phyloP scores from a whole-genome alignment of 2,797 vertebrate genomes.

The Esox lucius region DNA sequence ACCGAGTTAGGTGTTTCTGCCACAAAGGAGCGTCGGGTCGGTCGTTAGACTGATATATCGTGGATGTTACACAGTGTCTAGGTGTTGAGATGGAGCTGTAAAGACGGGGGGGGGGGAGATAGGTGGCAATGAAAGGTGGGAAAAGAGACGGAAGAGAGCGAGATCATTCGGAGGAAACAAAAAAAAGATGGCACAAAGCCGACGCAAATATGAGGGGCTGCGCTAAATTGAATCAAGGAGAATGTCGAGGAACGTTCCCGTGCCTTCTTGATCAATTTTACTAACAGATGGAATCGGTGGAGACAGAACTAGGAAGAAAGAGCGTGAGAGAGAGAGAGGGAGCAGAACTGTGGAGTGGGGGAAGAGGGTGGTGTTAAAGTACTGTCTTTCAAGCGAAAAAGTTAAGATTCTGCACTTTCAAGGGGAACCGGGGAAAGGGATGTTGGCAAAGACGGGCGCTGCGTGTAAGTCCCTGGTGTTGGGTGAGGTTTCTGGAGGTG shows the following conservation, averaged over 20 bases:
- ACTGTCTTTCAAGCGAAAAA: conserved; percentile 55
- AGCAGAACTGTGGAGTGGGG: conserved; percentile 20
- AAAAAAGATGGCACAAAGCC: conserved; percentile 28
- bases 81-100: conserved; percentile 55
- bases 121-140: conserved; percentile 44
- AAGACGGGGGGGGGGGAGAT: conserved; percentile 28
- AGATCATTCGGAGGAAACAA: conserved; percentile 28
- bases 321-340: conserved; percentile 43
- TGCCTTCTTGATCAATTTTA: conserved; percentile 76
- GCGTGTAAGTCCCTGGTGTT: neutral
- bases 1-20: conserved; percentile 5
- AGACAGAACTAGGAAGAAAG: conserved; percentile 39
- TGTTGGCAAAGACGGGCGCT: neutral
- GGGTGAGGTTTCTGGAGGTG: conserved; percentile 25
- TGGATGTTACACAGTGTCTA: conserved; percentile 46
- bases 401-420: conserved; percentile 54
- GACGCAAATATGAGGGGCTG: conserved; percentile 39
- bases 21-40: conserved; percentile 45
- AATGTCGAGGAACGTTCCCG: conserved; percentile 62
- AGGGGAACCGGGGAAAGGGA: conserved; percentile 35
- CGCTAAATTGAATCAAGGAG: conserved; percentile 65
- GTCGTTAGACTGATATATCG: conserved; percentile 49
- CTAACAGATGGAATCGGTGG: conserved; percentile 62
- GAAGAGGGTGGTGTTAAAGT: conserved; percentile 62
- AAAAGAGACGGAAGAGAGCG: conserved; percentile 38